Percentiles rank a stretch among this genome's conserved stretches.
Conservation (phyloP, 2,797 vertebrate species). For the Columba guinea region DNA sequence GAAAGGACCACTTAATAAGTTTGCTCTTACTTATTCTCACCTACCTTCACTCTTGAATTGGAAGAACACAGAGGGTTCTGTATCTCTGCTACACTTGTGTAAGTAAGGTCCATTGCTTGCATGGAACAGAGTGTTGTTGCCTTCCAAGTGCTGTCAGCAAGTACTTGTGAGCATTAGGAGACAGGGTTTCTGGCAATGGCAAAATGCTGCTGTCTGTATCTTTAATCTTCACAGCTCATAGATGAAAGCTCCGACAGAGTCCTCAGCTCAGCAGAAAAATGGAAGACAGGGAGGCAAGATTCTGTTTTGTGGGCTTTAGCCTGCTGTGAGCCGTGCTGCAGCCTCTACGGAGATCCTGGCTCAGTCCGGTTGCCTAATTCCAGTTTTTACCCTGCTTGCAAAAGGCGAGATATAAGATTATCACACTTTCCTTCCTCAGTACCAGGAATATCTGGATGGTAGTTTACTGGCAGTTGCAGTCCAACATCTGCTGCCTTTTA, state of each 20-base stretch:
- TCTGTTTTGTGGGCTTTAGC: not conserved
- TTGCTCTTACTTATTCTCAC: not conserved
- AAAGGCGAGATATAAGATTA: not conserved
- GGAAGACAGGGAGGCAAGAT: not conserved
- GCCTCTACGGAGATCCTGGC: not conserved
- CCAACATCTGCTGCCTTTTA: not conserved
- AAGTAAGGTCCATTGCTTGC: not conserved
- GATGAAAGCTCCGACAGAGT: not conserved
- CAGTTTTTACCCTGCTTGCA: not conserved
- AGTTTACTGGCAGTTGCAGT: not conserved
- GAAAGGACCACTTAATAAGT: not conserved
- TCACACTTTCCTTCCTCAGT: not conserved
- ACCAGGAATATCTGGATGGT: not conserved
- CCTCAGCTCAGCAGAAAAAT: not conserved
- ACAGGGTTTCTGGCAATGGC: not conserved
- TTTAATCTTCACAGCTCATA: not conserved
- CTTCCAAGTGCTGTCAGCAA: not conserved
- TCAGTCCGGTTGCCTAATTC: not conserved
- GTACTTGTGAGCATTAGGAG: not conserved
- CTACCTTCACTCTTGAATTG: not conserved
- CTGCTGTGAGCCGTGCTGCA: not conserved
- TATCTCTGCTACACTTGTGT: not conserved
- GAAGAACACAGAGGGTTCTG: not conserved
- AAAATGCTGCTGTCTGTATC: not conserved
- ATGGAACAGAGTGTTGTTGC: not conserved